Base-by-base conservation (phyloP, 1,140 invertebrate genomes). In the Bacillus rossius region DNA sequence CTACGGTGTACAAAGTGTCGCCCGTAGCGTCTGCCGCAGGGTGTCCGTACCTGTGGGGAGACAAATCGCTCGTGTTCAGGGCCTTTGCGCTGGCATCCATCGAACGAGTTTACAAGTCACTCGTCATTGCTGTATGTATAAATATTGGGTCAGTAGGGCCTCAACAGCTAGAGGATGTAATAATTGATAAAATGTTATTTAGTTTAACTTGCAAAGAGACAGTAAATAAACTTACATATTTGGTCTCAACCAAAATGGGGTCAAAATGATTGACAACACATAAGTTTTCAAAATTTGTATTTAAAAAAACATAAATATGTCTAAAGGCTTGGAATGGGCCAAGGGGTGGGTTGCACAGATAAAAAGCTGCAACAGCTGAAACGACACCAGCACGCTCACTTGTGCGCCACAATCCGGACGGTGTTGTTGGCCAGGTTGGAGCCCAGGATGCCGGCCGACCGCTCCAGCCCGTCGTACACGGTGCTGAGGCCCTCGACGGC, bases 401-500 rank as follows among this genome's bases (percentile, higher is more conserved):
- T 87, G 69, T 88, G 82, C 62, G 82, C 70, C 42, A 89, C 83
- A 43, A 87, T 78, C 61, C 81, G 78, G 1, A 88, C 86, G 3
- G 85, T 88, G 68, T 88, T 87, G 57, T 85, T 72, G 19, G 84
- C 80, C 8, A 89, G 63, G 67, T 77, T 84, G 43, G 63, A 75
- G 7, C 82, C 86, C 47, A 89, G 69, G 38, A 83, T 80, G 50
- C 73, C 76, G 7, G 84, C 85, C 10, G 86, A 84, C 54, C 75
- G 70, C 65, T 89, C 86, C n/a, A 89, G 62, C 50, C 84, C 77
- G 64, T 78, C 70, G 62, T 86, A 87, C 7, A 89, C 75, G 8
- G 84, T 86, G 5, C 76, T 77, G 65, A 88, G 84, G 3, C 86
- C 85, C 68, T 83, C 79, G 4, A 88, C 74, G 34, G 85, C 84